These are phyloP conservation scores for Bergia sp. DNA, from an alignment of 92 coral and sea anemone species.

Conservation along the genomic window DNA sequence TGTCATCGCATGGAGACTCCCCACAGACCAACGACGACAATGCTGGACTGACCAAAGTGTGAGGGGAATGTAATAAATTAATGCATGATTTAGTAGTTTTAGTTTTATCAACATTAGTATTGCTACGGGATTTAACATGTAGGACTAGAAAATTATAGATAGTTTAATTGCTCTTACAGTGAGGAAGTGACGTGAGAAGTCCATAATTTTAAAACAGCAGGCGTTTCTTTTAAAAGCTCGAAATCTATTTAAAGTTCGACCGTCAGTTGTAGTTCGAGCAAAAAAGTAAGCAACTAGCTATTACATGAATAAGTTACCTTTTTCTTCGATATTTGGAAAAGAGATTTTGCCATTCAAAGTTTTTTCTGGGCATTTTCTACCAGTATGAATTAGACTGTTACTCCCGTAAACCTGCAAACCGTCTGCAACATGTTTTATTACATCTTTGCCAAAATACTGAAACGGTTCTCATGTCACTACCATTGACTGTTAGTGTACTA, in stretches of 20 bases:
- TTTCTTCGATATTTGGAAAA: neutral
- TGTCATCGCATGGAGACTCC: conserved; percentile 23
- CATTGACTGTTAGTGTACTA: neutral
- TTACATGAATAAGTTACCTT: neutral
- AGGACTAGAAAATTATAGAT: neutral
- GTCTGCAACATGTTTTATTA: neutral
- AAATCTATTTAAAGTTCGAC: too few species aligned
- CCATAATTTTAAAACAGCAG: neutral
- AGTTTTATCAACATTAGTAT: neutral
- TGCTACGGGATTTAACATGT: neutral
- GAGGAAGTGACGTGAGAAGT: neutral
- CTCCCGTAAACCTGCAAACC: neutral
- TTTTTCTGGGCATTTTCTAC: neutral
- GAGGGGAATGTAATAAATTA: neutral
- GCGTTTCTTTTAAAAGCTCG: neutral
- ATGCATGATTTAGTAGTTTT: neutral
- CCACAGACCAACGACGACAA: conserved; percentile 12
- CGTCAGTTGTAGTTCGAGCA: neutral
- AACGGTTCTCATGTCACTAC: neutral
- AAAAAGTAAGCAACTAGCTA: neutral
- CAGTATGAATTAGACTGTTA: neutral
- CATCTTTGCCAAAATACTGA: neutral
- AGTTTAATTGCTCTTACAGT: neutral
- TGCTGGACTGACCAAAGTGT: neutral
- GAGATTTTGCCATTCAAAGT: neutral